These are phyloP conservation scores for Catostylus mosaicus DNA, from an alignment of 30 jellyfish, hydroid and myxozoan genomes.

Conservation along the genomic window DNA sequence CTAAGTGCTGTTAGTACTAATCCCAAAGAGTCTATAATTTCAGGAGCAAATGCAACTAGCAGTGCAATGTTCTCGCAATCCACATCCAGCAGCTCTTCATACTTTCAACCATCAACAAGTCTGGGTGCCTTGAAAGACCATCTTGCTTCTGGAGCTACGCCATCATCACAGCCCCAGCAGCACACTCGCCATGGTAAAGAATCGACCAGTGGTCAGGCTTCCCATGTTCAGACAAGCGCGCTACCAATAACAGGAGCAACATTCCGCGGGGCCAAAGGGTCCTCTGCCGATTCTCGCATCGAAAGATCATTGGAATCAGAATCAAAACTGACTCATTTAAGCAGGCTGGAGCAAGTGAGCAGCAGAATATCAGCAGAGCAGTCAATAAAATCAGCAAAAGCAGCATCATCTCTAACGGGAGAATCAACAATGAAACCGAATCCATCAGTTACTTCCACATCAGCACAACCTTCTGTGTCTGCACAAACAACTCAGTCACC, in stretches of 20 bases:
- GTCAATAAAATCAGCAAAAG: neutral
- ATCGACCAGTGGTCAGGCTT: neutral
- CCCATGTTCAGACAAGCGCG: neutral
- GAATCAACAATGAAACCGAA: neutral
- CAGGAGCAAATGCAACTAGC: neutral
- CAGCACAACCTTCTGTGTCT: neutral
- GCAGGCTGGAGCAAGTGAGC: neutral
- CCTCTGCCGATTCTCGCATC: neutral
- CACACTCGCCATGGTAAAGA: neutral
- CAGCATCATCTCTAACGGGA: neutral
- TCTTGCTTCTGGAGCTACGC: neutral
- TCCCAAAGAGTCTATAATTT: neutral
- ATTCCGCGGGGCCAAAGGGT: neutral
- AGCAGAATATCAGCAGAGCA: neutral
- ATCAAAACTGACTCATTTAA: neutral
- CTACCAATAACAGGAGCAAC: neutral
- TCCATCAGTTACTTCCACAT: neutral
- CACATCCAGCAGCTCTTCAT: neutral
- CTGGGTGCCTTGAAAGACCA: neutral
- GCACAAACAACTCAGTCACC: neutral
- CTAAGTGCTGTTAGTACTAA: neutral
- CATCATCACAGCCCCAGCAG: slow-evolving; percentile 5
- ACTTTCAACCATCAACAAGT: neutral
- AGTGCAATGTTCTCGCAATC: neutral
- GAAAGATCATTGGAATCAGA: neutral